Evolutionary conservation across 1,140 invertebrate genomes (phyloP).

Genomic region (Philotrypesis tridentata): DNA sequence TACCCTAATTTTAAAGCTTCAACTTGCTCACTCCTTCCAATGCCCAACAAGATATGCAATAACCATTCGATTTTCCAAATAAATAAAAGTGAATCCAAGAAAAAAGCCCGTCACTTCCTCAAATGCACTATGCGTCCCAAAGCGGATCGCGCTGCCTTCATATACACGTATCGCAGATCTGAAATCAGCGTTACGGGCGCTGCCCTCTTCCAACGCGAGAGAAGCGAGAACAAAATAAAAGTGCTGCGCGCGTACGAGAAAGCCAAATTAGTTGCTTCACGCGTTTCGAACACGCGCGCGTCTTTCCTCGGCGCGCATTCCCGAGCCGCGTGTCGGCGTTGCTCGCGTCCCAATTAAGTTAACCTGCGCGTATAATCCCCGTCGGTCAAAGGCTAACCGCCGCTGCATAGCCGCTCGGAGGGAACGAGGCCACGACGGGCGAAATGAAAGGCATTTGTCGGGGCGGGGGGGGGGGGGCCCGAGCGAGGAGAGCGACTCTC

Average conservation of each 20-base stretch:
- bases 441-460: conserved; percentile 31
- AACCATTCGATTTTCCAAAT: too few relatives aligned
- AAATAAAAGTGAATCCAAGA: too few relatives aligned
- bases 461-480: not conserved
- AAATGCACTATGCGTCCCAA: too few relatives aligned
- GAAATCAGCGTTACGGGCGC: too few relatives aligned
- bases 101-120: too few relatives aligned
- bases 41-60: too few relatives aligned
- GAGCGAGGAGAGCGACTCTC: too few relatives aligned
- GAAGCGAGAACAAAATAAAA: not conserved
- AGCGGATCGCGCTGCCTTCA: too few relatives aligned
- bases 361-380: not conserved
- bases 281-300: conserved; percentile 15
- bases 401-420: not conserved
- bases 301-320: not conserved
- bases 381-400: conserved; percentile 1
- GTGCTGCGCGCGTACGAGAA: not conserved
- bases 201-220: not conserved
- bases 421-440: not conserved
- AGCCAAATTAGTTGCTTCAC: not conserved
- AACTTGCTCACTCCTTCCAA: too few relatives aligned
- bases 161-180: too few relatives aligned
- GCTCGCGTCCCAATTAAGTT: conserved; percentile 27
- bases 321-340: not conserved
- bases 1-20: too few relatives aligned